These are phyloP conservation scores for Thinocorus orbignyianus DNA, from an alignment of 2,113 vertebrate species.

Conservation along the genomic window DNA sequence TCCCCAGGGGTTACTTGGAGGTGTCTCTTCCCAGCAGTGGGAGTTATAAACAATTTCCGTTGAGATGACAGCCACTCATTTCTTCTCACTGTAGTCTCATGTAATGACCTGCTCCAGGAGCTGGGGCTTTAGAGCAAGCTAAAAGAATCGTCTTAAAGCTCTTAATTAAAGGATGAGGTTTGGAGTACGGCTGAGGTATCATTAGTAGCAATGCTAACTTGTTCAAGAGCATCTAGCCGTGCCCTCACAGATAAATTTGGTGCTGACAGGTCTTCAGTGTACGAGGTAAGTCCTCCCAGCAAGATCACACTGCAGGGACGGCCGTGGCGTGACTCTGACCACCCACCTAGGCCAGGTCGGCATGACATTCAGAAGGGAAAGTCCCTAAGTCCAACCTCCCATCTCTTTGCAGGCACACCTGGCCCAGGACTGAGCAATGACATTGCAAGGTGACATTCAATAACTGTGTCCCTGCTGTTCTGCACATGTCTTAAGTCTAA, in stretches of 20 bases:
- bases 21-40: neutral
- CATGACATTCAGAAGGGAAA: neutral
- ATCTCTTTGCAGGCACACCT: neutral
- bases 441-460: neutral
- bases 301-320: neutral
- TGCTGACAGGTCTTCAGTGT: neutral
- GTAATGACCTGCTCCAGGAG: neutral
- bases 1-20: neutral
- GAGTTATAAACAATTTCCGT: neutral
- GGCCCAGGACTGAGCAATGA: neutral
- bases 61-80: neutral
- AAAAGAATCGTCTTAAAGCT: neutral
- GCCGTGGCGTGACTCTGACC: neutral
- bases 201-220: neutral
- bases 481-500: neutral
- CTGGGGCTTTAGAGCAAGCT: neutral
- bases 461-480: neutral
- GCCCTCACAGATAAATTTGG: neutral
- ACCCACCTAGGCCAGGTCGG: neutral
- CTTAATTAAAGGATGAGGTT: neutral
- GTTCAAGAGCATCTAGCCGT: neutral
- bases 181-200: neutral
- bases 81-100: neutral
- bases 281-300: neutral
- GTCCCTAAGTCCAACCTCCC: neutral